These are phyloP conservation scores for Phalacrocorax pelagicus DNA, from an alignment of 2,113 vertebrate genomes.

Conservation along the genomic window DNA sequence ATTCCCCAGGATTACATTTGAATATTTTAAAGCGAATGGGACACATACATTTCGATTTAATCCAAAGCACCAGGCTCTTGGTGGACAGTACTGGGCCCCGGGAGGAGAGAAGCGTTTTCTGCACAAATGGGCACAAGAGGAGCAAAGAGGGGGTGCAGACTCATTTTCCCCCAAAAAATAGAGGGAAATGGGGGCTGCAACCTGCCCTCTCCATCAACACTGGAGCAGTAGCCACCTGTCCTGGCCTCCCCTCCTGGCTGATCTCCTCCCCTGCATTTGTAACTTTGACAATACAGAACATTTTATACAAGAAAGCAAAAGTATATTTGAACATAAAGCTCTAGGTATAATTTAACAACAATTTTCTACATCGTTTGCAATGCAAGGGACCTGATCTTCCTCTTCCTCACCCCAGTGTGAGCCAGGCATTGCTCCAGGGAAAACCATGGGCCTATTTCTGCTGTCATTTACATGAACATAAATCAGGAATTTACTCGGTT, in stretches of 20 bases:
- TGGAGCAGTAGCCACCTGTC: background rate
- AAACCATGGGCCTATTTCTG: background rate
- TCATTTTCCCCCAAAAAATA: fast-evolving
- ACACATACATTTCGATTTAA: background rate
- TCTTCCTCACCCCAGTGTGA: background rate
- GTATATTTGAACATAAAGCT: background rate
- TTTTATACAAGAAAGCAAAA: background rate
- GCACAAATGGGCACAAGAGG: background rate
- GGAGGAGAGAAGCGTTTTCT: background rate
- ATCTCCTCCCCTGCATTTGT: background rate
- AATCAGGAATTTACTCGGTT: slow-evolving; percentile 54
- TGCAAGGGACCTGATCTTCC: background rate
- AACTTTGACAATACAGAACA: background rate
- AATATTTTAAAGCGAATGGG: background rate
- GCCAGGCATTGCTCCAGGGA: background rate
- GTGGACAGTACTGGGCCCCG: background rate
- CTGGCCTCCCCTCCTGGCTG: background rate
- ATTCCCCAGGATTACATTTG: background rate
- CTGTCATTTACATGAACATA: background rate
- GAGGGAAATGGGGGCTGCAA: background rate
- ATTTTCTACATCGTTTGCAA: background rate
- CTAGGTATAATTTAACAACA: background rate
- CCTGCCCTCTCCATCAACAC: background rate
- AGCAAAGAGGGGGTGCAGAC: background rate
- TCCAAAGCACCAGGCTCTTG: background rate